Evolutionary conservation across 2,888 invertebrate genomes (phyloP).

Genomic region (Acanthosepion esculentum): DNA sequence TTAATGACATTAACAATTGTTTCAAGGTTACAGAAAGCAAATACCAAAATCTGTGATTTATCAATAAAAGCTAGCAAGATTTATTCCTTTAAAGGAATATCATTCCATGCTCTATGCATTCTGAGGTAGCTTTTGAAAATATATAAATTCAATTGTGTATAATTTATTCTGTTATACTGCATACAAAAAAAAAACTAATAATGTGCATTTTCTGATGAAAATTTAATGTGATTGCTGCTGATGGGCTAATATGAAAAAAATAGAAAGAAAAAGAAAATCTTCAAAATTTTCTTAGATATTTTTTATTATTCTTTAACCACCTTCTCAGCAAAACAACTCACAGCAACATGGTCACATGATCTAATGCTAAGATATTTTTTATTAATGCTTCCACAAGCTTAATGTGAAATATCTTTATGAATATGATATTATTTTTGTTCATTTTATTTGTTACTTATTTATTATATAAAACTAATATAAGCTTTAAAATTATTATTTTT

Average conservation of each 20-base stretch:
- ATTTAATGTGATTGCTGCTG: not conserved
- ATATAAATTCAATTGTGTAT: not conserved
- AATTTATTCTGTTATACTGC: not conserved
- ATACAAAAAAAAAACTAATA: not conserved
- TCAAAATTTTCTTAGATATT: not conserved
- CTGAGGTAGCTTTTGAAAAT: not conserved
- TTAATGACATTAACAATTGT: not conserved
- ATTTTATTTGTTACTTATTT: not conserved
- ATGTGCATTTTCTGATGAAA: no score
- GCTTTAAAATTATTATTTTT: not conserved
- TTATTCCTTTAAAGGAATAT: not conserved
- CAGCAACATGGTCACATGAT: not conserved
- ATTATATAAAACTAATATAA: not conserved
- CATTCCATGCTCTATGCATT: not conserved
- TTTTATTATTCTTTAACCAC: no score
- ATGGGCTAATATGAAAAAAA: not conserved
- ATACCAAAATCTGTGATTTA: not conserved
- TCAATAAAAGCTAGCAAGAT: not conserved
- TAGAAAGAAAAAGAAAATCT: not conserved
- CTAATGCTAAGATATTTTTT: not conserved
- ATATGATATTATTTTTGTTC: not conserved
- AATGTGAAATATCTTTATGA: not conserved
- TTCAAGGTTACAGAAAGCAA: no score
- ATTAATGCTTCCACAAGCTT: not conserved
- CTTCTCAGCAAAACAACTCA: no score